Evolutionary conservation across 2,888 invertebrate genomes (phyloP), one percentile per base, ranked within the genome.

Genomic region (Aethes cnicana): DNA sequence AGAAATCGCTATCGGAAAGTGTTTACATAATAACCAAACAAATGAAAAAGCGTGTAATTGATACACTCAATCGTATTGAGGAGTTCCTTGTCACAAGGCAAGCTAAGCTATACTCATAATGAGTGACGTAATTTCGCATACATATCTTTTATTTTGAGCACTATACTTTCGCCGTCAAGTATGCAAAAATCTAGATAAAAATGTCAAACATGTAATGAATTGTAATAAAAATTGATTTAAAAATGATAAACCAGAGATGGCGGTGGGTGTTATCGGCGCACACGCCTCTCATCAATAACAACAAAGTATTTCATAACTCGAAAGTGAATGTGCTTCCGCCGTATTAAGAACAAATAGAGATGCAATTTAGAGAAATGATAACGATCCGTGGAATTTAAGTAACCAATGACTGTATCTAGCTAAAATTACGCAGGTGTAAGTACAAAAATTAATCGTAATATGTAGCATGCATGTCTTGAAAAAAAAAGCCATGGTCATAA

Each of bases 261-360:
- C 57, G 71, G 70, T 66, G 62, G 71, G 70, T 66, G 62, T 53
- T 69, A 77, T 75, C 76, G 56, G 63, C 64, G 66, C 58, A 37
- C 26, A 62, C 64, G 63, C 68, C 55, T 42, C 57, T 67, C 72
- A 72, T 68, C 62, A 66, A 74, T 71, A 69, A 68, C 53, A 63
- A 68, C 58, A 54, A n/a, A n/a, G n/a, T n/a, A 58, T 70, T 68
- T 69, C 65, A 67, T 69, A 73, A 77, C 56, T 20, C 35, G 62
- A 63, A 64, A 63, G 64, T 59, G 64, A 66, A 63, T 57, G 66
- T 61, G 59, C 56, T 58, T 61, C 56, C 55, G 58, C 46, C 9
- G 35, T 57, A 53, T 36, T 56, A 54, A 9, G 21, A 52, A 44
- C 32, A 37, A 32, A 37, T 37, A 11, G 16, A 28, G 33, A 33